phyloP scores from a whole-genome alignment of 2,797 vertebrate genomes.

The Eremophila alpestris region DNA sequence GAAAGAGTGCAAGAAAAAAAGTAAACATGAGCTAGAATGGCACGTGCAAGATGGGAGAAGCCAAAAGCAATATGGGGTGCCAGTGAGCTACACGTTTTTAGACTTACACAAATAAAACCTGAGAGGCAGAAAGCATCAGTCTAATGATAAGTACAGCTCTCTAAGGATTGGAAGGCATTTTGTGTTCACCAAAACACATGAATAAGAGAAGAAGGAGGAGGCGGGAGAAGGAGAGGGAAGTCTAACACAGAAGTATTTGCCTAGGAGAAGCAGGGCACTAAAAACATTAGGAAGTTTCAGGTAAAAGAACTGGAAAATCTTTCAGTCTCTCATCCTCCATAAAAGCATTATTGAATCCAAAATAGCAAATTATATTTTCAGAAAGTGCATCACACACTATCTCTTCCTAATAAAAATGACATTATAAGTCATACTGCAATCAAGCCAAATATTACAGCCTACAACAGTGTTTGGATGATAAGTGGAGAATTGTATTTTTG shows the following conservation, averaged over 20 bases:
- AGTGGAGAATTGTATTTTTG: not conserved
- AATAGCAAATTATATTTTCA: conserved; percentile 25
- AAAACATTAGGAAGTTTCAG: conserved; percentile 15
- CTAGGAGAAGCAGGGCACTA: not conserved
- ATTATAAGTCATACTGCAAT: conserved; percentile 26
- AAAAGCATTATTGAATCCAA: not conserved
- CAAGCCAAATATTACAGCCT: conserved; percentile 23
- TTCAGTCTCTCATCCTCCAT: not conserved
- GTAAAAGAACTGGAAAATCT: conserved; percentile 22
- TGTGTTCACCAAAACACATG: conserved; percentile 40
- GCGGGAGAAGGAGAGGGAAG: not conserved
- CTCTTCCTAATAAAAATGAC: conserved; percentile 13
- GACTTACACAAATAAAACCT: conserved; percentile 36
- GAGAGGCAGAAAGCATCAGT: conserved; percentile 7
- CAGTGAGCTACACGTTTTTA: not conserved
- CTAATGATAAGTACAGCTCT: conserved; percentile 21
- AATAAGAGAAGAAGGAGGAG: conserved; percentile 41
- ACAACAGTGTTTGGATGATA: not conserved
- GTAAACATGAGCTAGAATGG: not conserved
- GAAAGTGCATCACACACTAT: not conserved
- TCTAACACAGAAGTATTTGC: conserved; percentile 9
- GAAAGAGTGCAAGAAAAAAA: not conserved
- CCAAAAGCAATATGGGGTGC: not conserved
- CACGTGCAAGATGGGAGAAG: not conserved
- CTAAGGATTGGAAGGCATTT: conserved; percentile 12